Evolutionary conservation across 2,888 invertebrate genomes (phyloP).

Genomic region (Cistogaster globosa): DNA sequence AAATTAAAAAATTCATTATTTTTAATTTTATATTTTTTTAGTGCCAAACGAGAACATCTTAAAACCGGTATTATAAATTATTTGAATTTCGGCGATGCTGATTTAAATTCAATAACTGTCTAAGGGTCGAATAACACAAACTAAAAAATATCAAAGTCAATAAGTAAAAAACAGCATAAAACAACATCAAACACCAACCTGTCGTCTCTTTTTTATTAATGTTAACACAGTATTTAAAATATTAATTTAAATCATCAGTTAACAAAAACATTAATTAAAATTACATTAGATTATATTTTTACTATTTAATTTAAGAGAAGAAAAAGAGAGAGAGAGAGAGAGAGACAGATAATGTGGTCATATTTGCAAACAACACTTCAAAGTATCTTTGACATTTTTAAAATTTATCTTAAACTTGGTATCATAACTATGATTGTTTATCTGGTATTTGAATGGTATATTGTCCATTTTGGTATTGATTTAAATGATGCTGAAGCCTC

Average conservation of each 20-base stretch:
- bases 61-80: too few species aligned
- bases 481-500: conserved; percentile 73
- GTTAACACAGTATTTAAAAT: not conserved
- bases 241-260: not conserved
- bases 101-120: not conserved
- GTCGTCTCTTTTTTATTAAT: not conserved
- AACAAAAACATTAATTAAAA: not conserved
- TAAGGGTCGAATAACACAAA: not conserved
- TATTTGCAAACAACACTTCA: conserved; percentile 73
- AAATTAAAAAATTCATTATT: not conserved
- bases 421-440: conserved; percentile 78
- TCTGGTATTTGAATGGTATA: conserved; percentile 80
- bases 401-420: conserved; percentile 80
- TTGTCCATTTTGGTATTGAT: conserved; percentile 77
- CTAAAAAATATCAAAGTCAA: conserved; percentile 56
- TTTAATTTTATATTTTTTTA: conserved; percentile 40
- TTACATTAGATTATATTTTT: not conserved
- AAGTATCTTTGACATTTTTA: conserved; percentile 77
- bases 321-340: not conserved
- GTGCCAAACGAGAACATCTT: conserved; percentile 15
- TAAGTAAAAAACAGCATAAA: conserved; percentile 35
- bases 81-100: too few species aligned
- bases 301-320: not conserved
- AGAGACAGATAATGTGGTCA: conserved; percentile 62
- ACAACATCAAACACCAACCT: conserved; percentile 65